Evolutionary conservation across 2,797 vertebrate genomes (phyloP), one percentile per base, ranked within the genome.

Genomic region (Anguilla marmorata): DNA sequence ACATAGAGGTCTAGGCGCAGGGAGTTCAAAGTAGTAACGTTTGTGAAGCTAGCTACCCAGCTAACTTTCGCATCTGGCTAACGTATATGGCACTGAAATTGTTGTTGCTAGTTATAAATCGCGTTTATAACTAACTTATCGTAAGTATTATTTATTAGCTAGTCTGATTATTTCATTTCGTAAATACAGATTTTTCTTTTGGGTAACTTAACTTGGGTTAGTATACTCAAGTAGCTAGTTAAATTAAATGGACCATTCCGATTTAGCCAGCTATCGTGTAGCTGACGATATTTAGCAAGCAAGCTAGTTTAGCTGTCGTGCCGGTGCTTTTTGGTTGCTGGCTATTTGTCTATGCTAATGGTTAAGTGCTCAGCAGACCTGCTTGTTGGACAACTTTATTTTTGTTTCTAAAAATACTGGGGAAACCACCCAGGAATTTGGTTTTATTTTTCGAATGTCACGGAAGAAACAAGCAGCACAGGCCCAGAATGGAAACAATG

Each of bases 221-320:
- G 93, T 94, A 94, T 93, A 93, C 93, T 92, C 93, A 94, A 88
- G 88, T 85, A 66, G 88, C 84, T 89, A 79, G 74, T 79, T 60
- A 33, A 82, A 91, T 93, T 93, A 92, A 92, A 85, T 48, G 52
- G 84, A 88, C 93, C 11, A 86, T 85, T 88, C 88, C 88, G 83
- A 45, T 84, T 60, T 85, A 85, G 54, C 37, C 37, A 60, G 87
- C 84, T 48, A 56, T 79, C n/a, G 82, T 52, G 72, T 27, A 69
- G n/a, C 63, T 69, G 27, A 69, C n/a, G 63, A 69, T 69, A 69
- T 69, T 69, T 69, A 69, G 63, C 63, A 69, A n/a, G n/a, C 63
- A 84, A 84, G 87, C 84, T 83, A 85, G 33, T n/a, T 45, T 58
- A 41, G 87, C 82, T 27, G 21, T 54, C 33, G 84, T 56, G 60